These are phyloP conservation scores for Campoletis sonorensis DNA, from an alignment of 1,140 invertebrate species.

Conservation along the genomic window DNA sequence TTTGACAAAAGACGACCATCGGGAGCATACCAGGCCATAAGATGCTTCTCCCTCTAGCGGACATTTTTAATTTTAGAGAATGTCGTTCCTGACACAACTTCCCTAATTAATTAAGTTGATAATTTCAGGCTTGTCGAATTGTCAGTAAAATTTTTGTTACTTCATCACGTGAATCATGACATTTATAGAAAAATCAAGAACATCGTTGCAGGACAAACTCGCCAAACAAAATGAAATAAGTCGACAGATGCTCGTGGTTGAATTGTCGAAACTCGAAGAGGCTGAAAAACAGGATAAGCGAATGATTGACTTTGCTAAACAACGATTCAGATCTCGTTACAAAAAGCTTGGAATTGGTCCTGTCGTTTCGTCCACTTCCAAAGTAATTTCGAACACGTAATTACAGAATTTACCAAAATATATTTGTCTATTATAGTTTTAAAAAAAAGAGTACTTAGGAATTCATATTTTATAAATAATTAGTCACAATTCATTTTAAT, in stretches of 20 bases:
- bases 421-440: no score
- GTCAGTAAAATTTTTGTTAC: constrained; percentile 3
- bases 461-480: no score
- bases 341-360: constrained; percentile 40
- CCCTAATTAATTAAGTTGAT: no score
- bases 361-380: constrained; percentile 27
- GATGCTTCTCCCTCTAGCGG: no score
- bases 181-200: constrained; percentile 43
- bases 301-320: constrained; percentile 53
- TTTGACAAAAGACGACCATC: no score
- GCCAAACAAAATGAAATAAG: constrained; percentile 52
- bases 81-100: no score
- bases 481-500: no score
- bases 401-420: no score
- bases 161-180: constrained; percentile 17
- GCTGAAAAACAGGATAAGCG: constrained; percentile 50
- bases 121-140: neutral
- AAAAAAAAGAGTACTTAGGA: no score
- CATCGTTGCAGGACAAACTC: constrained; percentile 46
- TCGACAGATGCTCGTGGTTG: constrained; percentile 45
- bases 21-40: no score
- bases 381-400: constrained; percentile 30
- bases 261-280: constrained; percentile 52
- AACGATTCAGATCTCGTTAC: constrained; percentile 51
- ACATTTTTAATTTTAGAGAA: no score